Evolutionary conservation across 2,797 vertebrate genomes (phyloP).

Genomic region (Pipistrellus nathusii): DNA sequence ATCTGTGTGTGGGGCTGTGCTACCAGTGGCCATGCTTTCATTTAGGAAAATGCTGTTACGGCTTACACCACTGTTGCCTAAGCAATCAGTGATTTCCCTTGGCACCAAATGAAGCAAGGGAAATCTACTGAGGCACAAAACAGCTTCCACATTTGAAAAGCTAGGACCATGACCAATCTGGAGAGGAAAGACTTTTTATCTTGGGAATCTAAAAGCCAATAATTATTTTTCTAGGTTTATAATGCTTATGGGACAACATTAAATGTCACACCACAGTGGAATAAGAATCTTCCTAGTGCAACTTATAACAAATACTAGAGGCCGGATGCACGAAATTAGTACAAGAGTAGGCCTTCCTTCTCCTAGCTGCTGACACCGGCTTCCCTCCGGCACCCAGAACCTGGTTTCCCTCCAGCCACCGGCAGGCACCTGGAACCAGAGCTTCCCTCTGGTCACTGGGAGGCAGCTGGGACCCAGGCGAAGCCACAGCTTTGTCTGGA

Average conservation of each 20-base stretch:
- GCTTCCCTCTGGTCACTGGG: too few relatives aligned
- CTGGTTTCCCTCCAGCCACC: too few relatives aligned
- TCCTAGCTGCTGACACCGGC: too few relatives aligned
- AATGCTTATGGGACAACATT: background rate
- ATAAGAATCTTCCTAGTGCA: background rate
- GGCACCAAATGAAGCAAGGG: background rate
- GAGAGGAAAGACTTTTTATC: conserved; percentile 20
- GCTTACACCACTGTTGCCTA: background rate
- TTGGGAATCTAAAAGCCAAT: background rate
- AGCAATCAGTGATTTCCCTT: background rate
- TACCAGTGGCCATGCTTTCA: background rate
- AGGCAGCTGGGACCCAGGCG: too few relatives aligned
- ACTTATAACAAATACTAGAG: background rate
- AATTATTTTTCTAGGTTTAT: background rate
- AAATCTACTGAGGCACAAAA: background rate
- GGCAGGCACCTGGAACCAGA: too few relatives aligned
- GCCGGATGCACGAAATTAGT: too few relatives aligned
- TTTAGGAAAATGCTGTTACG: background rate
- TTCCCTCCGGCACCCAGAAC: too few relatives aligned
- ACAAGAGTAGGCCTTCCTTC: too few relatives aligned
- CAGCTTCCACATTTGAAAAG: background rate
- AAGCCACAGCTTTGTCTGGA: too few relatives aligned
- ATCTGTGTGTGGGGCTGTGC: background rate
- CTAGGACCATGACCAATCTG: background rate
- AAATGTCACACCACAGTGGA: background rate